These are phyloP conservation scores for Digitonthophagus gazella DNA, from an alignment of 2,888 invertebrate genomes.

Conservation along the genomic window DNA sequence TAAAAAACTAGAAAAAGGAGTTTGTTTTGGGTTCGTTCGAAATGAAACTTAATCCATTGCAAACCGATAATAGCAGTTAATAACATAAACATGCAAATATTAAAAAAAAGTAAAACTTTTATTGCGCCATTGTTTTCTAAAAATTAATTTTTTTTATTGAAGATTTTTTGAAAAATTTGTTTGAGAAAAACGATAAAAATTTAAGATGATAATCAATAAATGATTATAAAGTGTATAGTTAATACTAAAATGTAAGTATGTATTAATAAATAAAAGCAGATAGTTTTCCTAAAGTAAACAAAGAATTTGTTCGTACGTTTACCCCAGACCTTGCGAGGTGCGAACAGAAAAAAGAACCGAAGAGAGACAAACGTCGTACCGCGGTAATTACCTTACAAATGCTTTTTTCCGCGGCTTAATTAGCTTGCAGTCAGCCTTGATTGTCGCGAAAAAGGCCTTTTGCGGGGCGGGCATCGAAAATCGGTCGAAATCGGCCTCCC, in stretches of 20 bases:
- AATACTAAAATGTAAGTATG: background rate
- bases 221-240: too few relatives aligned
- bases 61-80: too few relatives aligned
- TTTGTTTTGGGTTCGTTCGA: too few relatives aligned
- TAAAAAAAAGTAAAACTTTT: too few relatives aligned
- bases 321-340: background rate
- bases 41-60: too few relatives aligned
- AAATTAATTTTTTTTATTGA: too few relatives aligned
- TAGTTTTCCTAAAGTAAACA: background rate
- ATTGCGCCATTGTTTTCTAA: too few relatives aligned
- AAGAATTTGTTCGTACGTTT: background rate
- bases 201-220: too few relatives aligned
- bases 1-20: too few relatives aligned
- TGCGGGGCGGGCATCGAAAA: slow-evolving; percentile 5
- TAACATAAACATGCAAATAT: too few relatives aligned
- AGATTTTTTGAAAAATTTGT: too few relatives aligned
- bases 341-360: slow-evolving; percentile 1
- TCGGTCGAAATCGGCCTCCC: background rate
- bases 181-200: too few relatives aligned
- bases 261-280: background rate
- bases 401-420: slow-evolving; percentile 3
- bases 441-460: slow-evolving; percentile 12
- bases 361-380: background rate
- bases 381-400: slow-evolving; percentile 7
- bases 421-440: slow-evolving; percentile 10